Base-by-base conservation (phyloP, 2,113 vertebrate genomes). In the Thunnus maccoyii region DNA sequence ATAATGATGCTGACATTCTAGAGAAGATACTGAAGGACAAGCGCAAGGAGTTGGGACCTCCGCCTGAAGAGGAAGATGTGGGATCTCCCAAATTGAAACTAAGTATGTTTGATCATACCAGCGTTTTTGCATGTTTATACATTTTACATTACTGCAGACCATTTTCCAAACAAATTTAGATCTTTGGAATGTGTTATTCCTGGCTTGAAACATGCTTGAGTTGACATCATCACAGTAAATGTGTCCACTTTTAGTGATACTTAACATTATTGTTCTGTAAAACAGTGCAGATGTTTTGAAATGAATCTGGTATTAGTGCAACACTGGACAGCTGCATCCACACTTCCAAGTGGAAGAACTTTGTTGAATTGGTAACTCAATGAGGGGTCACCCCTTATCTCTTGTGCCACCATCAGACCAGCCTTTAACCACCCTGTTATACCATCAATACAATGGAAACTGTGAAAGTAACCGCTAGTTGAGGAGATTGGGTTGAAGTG, bases 21-120 rank as follows among this genome's bases (percentile, higher is more conserved):
- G 98, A 99, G 94, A 99, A 99, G 92, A 94, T 99, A 78, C 93
- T 99, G 67, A 98, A 97, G 84, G 98, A 99, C 82, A 99, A 99
- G 88, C 96, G 95, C 22, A 99, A 98, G 92, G 99, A 99, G 74
- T 91, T 99, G 74, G 98, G 98, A 47, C 94, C 97, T 17, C 52
- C 96, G 9, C 95, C 96, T 66, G 98, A 98, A 73, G 99, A 99
- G 75, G 97, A 99, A 6, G 97, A 98, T 55, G 86, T 99, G 87
- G 96, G 96, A 76, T 99, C 98, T 84, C 98, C 99, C 58, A 99
- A 98, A 93, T 93, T 98, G 71, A 99, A 99, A 94, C 94, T 98
- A 81, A 97, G 99, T 99, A 95, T 88, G 97, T 91, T 88, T 72
- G 6, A 20, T 50, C n/a, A 41, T 8, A 1, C 11, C 3, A 1